Evolutionary conservation across 2,797 vertebrate species (phyloP).

Genomic region (Chromis chromis): DNA sequence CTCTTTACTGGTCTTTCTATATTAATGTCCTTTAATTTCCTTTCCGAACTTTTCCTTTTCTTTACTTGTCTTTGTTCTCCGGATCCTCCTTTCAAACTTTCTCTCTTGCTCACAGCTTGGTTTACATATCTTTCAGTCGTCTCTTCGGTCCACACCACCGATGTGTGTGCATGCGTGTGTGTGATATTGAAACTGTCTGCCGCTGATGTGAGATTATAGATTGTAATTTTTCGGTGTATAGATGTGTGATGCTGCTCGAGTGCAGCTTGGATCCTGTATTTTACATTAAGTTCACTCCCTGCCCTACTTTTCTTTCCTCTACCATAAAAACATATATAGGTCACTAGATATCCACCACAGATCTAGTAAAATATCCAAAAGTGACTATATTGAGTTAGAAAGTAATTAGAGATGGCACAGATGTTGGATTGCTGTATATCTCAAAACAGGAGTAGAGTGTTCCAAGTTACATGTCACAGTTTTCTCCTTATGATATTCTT

Average conservation of each 20-base stretch:
- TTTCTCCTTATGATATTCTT: conserved; percentile 3
- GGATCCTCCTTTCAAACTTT: neutral
- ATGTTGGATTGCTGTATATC: neutral
- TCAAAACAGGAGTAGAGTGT: neutral
- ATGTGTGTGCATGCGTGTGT: neutral
- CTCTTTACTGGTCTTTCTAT: neutral
- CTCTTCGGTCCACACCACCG: neutral
- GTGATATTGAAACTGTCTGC: neutral
- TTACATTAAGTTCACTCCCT: conserved; percentile 11
- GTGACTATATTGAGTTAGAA: neutral
- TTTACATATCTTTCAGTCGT: neutral
- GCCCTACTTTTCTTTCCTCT: conserved; percentile 22
- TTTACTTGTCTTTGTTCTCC: neutral
- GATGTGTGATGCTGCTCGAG: conserved; percentile 3
- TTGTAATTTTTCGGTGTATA: neutral
- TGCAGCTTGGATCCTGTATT: neutral
- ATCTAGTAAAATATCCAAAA: neutral
- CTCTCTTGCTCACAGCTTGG: neutral
- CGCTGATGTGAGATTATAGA: conserved; percentile 6
- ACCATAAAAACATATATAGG: conserved; percentile 8
- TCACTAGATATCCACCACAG: neutral
- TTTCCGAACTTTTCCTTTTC: neutral
- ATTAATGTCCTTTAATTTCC: neutral
- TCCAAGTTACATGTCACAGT: neutral
- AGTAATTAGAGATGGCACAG: neutral